Conservation (phyloP, 2,797 vertebrate genomes). For the Dallia pectoralis region DNA sequence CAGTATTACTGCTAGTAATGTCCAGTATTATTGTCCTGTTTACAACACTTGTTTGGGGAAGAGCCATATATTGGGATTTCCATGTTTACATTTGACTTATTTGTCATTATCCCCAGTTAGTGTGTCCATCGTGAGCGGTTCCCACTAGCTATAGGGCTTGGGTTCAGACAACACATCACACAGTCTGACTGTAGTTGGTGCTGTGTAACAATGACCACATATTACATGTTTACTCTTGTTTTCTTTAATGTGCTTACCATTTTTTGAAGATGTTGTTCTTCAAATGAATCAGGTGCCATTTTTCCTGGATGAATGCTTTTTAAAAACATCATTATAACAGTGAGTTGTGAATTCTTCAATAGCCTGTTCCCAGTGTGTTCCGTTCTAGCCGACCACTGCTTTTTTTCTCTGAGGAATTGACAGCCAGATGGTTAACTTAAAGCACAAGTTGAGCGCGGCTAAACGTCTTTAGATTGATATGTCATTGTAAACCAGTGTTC, state of each 20-base stretch:
- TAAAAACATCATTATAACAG: conserved; percentile 4
- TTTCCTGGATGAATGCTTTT: conserved; percentile 8
- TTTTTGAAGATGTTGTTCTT: conserved; percentile 8
- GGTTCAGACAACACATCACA: conserved; percentile 21
- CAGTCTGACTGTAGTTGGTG: neutral
- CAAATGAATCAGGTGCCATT: conserved; percentile 27
- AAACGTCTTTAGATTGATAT: neutral
- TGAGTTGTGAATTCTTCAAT: conserved; percentile 5
- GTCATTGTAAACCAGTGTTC: neutral
- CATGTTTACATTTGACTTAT: no score
- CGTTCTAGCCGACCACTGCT: neutral
- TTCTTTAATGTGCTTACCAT: neutral
- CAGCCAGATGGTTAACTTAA: neutral
- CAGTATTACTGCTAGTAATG: conserved; percentile 9
- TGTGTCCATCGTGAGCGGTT: neutral
- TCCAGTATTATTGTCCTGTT: neutral
- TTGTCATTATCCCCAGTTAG: neutral
- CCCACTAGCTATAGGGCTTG: conserved; percentile 2
- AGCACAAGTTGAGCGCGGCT: neutral
- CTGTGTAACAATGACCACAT: conserved; percentile 1
- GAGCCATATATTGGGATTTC: neutral
- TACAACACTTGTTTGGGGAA: neutral
- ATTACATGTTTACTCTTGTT: neutral
- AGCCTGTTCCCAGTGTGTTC: neutral
- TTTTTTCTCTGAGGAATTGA: neutral